Conservation (phyloP, 1,140 invertebrate genomes). For the Pteromalus puparum region DNA sequence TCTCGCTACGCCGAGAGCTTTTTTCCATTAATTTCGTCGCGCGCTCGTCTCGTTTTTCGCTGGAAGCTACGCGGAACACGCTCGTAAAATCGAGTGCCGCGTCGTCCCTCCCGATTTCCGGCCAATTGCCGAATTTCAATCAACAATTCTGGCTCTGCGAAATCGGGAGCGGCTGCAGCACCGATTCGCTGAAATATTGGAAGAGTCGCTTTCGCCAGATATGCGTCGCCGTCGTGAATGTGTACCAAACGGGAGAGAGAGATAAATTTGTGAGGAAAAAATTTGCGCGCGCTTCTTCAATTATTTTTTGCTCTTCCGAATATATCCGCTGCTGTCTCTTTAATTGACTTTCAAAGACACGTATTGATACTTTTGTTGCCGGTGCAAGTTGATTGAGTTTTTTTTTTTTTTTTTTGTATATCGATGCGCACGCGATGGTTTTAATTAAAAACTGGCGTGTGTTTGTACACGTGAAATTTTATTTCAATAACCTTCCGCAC, state of each 20-base stretch:
- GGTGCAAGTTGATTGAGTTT: too few species aligned
- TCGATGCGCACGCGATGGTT: too few species aligned
- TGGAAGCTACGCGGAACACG: not conserved
- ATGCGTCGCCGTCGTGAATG: not conserved
- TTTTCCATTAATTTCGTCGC: slow-evolving; percentile 41
- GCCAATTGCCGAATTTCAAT: slow-evolving; percentile 55
- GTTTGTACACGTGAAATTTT: too few species aligned
- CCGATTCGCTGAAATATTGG: slow-evolving; percentile 55
- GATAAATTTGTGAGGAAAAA: not conserved
- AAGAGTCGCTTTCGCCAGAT: slow-evolving; percentile 42
- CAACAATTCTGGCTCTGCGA: slow-evolving; percentile 41
- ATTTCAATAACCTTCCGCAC: too few species aligned
- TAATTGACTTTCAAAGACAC: too few species aligned
- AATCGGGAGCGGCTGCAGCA: not conserved
- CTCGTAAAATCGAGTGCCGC: slow-evolving; percentile 19
- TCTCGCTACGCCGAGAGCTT: not conserved
- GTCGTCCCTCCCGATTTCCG: slow-evolving; percentile 26
- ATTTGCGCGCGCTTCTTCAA: too few species aligned
- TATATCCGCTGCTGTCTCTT: too few species aligned
- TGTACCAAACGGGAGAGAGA: not conserved
- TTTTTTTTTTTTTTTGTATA: too few species aligned
- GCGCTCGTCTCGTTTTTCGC: not conserved
- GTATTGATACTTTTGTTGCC: too few species aligned
- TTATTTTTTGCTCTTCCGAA: too few species aligned
- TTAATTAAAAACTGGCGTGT: too few species aligned